Conservation (phyloP, 2,113 vertebrate species). For the Brachionichthys hirsutus region DNA sequence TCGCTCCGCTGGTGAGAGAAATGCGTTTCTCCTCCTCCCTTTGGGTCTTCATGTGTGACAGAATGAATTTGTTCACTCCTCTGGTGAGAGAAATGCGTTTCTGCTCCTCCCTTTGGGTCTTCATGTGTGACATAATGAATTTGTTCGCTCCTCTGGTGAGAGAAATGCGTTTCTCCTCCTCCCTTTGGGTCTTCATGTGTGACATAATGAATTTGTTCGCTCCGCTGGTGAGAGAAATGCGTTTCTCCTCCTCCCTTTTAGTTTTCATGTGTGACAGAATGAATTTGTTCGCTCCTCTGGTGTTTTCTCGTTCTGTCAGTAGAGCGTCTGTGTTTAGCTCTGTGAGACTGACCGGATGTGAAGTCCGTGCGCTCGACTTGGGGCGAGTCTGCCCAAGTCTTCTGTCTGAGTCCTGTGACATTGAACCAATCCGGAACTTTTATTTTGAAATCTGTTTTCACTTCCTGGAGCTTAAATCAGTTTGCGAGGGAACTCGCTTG, state of each 20-base stretch:
- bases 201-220: constrained; percentile 31
- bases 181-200: constrained; percentile 9
- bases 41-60: too few species aligned
- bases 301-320: constrained; percentile 5
- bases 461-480: constrained; percentile 8
- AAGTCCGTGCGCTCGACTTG: not conserved
- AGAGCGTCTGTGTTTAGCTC: not conserved
- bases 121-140: constrained; percentile 32
- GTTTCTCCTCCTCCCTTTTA: constrained; percentile 1
- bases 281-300: constrained; percentile 33
- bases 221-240: constrained; percentile 24
- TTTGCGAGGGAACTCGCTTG: constrained; percentile 4
- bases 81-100: constrained; percentile 49
- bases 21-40: too few species aligned
- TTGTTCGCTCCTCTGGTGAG: constrained; percentile 31
- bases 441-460: constrained; percentile 1
- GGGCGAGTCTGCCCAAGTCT: constrained; percentile 3
- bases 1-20: constrained; percentile 26
- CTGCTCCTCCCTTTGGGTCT: constrained; percentile 3
- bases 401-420: constrained; percentile 4
- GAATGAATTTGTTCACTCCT: too few species aligned
- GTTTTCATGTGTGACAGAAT: constrained; percentile 27
- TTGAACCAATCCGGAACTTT: not conserved
- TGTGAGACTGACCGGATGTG: constrained; percentile 12
- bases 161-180: too few species aligned